Evolutionary conservation across 2,113 vertebrate genomes (phyloP), one percentile per base, ranked within the genome.

Genomic region (Xiphophorus hellerii): DNA sequence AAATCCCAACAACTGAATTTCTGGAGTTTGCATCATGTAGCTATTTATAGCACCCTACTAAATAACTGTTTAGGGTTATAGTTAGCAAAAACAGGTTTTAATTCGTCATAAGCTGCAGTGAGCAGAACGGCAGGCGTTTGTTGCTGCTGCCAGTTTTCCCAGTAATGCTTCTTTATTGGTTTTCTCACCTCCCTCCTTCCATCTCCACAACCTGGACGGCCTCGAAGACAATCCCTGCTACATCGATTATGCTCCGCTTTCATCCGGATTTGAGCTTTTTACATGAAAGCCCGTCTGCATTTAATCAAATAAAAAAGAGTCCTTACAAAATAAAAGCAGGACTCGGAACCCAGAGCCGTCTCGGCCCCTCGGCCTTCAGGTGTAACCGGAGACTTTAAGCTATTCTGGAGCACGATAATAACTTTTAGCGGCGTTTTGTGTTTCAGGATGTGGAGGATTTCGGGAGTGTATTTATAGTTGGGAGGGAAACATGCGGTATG

Each of bases 331-430:
- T 79, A 88, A 88, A 80, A 74, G 78, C 69, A 0, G 1, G 48
- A 48, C 73, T 84, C 80, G 84, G 76, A 81, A 84, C 79, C 85
- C 84, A 80, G 84, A 60, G 8, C 62, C 5, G 31, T n/a, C 71
- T 35, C 1, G 4, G n/a, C 67, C 64, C 70, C 79, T 83, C 1
- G 67, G 72, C 62, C 54, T 64, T 66, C 25, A 58, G 76, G 60
- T 81, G 89, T 84, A 89, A 91, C 80, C 1, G 17, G 78, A 92
- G 75, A 84, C 82, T 65, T 51, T 29, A n/a, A 75, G 70, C 80
- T 89, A 91, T 92, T 91, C 84, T 88, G 87, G 84, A 84, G 74
- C 31, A 3, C 25, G 80, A 89, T 91, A 85, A 91, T 90, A 85
- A 89, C 85, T 80, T 87, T 87, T 79, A 74, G 74, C 9, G 0